phyloP scores from a whole-genome alignment of 2,113 vertebrate species.

The Percopsis transmontana region DNA sequence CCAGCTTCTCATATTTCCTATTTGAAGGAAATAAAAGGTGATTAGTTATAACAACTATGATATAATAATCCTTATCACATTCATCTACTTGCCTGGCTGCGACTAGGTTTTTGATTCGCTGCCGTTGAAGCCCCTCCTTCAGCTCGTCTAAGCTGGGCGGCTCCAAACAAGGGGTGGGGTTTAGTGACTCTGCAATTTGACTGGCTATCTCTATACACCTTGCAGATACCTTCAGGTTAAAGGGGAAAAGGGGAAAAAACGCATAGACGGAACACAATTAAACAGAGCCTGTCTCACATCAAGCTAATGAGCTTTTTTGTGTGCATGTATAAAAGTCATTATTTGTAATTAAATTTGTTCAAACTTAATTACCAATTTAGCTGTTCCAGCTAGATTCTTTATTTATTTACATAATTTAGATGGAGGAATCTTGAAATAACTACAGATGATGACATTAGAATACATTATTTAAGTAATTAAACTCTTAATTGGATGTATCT shows the following conservation, averaged over 20 bases:
- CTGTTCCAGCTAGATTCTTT: no score
- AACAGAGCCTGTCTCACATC: background rate
- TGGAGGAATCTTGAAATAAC: background rate
- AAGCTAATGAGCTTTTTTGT: background rate
- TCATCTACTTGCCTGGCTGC: conserved; percentile 77
- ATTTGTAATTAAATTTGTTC: background rate
- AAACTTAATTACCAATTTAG: background rate
- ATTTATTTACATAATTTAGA: no score
- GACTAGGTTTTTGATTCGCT: conserved; percentile 85
- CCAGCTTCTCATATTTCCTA: conserved; percentile 93
- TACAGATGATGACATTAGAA: background rate
- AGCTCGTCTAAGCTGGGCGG: conserved; percentile 78
- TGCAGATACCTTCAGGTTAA: conserved; percentile 81
- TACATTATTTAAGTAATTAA: background rate
- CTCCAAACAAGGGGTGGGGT: conserved; percentile 60
- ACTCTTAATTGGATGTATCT: background rate
- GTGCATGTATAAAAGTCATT: background rate
- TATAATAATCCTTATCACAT: background rate
- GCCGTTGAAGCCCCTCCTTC: conserved; percentile 82
- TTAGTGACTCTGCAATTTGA: conserved; percentile 76
- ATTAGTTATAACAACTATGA: background rate
- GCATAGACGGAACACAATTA: background rate
- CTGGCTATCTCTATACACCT: conserved; percentile 78
- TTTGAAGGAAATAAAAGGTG: conserved; percentile 31
- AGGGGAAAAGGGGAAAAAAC: conserved; percentile 1